Percentiles rank a stretch among this genome's conserved stretches.
phyloP scores from a whole-genome alignment of 2,888 invertebrate species.

The Hesperia comma region DNA sequence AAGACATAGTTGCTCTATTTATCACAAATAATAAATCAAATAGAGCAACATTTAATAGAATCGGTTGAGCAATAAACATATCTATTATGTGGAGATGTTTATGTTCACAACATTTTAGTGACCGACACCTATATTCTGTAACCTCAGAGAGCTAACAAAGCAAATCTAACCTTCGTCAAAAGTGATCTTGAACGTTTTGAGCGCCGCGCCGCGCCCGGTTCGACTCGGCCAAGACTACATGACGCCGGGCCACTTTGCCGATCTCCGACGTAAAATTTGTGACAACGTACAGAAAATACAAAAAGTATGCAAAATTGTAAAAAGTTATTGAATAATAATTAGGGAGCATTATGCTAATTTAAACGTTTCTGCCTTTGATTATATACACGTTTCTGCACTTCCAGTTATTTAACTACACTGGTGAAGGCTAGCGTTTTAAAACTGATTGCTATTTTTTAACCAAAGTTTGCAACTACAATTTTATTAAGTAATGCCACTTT shows the following conservation, averaged over 20 bases:
- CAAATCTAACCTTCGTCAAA: neutral
- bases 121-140: neutral
- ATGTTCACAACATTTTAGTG: neutral
- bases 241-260: neutral
- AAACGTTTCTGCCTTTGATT: neutral
- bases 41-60: too few relatives aligned
- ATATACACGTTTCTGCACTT: too few relatives aligned
- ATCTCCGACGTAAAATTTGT: neutral
- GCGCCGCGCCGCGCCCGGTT: too few relatives aligned
- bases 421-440: conserved; percentile 1
- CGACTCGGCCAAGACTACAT: neutral
- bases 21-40: too few relatives aligned
- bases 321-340: neutral
- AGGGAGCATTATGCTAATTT: neutral
- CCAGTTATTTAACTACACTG: neutral
- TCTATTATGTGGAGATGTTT: too few relatives aligned
- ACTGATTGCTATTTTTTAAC: neutral
- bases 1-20: too few relatives aligned
- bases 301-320: neutral
- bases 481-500: too few relatives aligned
- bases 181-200: conserved; percentile 8
- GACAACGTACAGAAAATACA: neutral
- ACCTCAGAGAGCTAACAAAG: neutral
- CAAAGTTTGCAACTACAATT: neutral
- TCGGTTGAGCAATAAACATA: too few relatives aligned